phyloP scores from a whole-genome alignment of 2,797 vertebrate species.

The Australoheros facetus region DNA sequence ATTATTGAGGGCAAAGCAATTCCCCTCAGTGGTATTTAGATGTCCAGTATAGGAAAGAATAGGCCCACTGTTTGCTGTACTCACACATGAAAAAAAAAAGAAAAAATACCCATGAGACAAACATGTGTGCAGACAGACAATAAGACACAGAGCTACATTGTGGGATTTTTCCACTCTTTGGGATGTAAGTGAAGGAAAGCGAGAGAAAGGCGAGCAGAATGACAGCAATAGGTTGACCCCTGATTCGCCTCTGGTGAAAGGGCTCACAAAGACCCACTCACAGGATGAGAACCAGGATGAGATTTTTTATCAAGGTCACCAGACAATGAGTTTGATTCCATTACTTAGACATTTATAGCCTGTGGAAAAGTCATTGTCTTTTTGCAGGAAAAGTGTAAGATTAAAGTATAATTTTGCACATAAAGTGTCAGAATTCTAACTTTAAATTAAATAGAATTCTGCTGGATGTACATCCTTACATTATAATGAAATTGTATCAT shows the following conservation, averaged over 20 bases:
- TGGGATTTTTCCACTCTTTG: slow-evolving; percentile 18
- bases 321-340: slow-evolving; percentile 19
- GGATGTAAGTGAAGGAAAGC: slow-evolving; percentile 32
- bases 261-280: slow-evolving; percentile 38
- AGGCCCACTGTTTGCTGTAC: slow-evolving; percentile 27
- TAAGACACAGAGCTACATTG: slow-evolving; percentile 17
- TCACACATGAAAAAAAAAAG: slow-evolving; percentile 23
- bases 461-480: background rate
- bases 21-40: too few relatives aligned
- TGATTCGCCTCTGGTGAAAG: slow-evolving; percentile 24
- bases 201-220: slow-evolving; percentile 4
- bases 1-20: too few relatives aligned
- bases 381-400: slow-evolving; percentile 8
- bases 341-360: slow-evolving; percentile 25
- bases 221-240: slow-evolving; percentile 34
- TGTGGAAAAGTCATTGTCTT: slow-evolving; percentile 17
- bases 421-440: background rate
- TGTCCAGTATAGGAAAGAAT: slow-evolving; percentile 14
- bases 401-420: background rate
- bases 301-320: slow-evolving; percentile 63
- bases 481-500: background rate
- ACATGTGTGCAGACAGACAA: background rate
- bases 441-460: background rate
- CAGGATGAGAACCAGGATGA: slow-evolving; percentile 44
- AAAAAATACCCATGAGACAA: slow-evolving; percentile 22